Conservation (phyloP, 2,113 vertebrate genomes). For the Ctenomys sociabilis region DNA sequence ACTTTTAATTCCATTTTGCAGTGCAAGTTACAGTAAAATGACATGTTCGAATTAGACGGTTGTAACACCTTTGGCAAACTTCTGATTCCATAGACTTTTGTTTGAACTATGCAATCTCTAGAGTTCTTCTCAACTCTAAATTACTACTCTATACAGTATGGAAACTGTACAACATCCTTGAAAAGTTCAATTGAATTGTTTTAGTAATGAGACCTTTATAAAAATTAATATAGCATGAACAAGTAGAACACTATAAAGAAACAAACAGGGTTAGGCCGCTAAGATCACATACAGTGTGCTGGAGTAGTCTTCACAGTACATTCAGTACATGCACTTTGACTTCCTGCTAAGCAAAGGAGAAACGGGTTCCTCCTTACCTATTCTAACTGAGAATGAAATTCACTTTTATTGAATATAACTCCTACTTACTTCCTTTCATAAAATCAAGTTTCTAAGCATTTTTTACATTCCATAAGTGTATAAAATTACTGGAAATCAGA, state of each 20-base stretch:
- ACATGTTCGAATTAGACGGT: background rate
- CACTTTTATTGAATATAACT: slow-evolving; percentile 9
- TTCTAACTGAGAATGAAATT: background rate
- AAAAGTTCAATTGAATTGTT: background rate
- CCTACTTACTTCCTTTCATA: background rate
- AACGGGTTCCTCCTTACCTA: background rate
- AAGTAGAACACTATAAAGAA: slow-evolving; percentile 5
- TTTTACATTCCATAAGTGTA: background rate
- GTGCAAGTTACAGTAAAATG: background rate
- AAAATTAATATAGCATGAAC: background rate
- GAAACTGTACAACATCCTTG: background rate
- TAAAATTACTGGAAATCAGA: background rate
- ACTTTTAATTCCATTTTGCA: background rate
- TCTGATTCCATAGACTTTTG: background rate
- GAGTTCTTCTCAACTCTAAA: background rate
- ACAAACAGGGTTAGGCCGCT: background rate
- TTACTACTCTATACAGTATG: background rate
- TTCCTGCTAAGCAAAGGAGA: background rate
- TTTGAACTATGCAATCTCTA: background rate
- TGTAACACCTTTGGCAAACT: background rate
- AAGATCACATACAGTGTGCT: background rate
- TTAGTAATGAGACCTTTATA: background rate
- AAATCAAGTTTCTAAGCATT: slow-evolving; percentile 1
- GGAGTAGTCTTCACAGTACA: background rate
- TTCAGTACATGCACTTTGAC: background rate